phyloP scores from a whole-genome alignment of 2,888 invertebrate genomes.

The Hyppa rectilinea region DNA sequence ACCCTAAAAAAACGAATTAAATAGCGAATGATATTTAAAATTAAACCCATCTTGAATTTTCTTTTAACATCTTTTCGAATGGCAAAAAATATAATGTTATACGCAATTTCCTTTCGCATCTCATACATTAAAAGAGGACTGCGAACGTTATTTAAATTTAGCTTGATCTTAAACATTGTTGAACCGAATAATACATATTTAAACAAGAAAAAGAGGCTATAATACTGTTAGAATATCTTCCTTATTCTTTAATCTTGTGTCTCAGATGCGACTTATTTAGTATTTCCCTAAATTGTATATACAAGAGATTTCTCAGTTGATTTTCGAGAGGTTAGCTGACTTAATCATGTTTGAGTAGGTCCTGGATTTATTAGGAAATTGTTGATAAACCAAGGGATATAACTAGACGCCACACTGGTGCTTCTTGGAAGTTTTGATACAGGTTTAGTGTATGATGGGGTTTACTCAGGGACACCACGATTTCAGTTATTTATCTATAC shows the following conservation, averaged over 20 bases:
- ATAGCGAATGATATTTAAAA: conserved; percentile 36
- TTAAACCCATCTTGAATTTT: conserved; percentile 30
- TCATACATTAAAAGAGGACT: conserved; percentile 16
- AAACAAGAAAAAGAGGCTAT: conserved; percentile 12
- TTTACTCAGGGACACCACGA: too few species aligned
- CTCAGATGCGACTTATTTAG: conserved; percentile 40
- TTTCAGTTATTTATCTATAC: too few species aligned
- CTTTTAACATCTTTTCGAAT: conserved; percentile 13
- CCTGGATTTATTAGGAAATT: conserved; percentile 7
- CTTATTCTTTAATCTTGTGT: conserved; percentile 35
- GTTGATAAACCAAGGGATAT: background rate
- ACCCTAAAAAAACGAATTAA: conserved; percentile 14
- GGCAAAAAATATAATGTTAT: conserved; percentile 10
- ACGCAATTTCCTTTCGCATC: conserved; percentile 29
- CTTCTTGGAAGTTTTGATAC: background rate
- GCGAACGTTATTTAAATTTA: conserved; percentile 45
- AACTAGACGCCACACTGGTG: background rate
- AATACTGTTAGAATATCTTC: conserved; percentile 14
- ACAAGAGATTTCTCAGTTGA: conserved; percentile 22
- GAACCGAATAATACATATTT: conserved; percentile 53
- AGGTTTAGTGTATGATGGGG: too few species aligned
- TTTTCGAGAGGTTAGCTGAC: conserved; percentile 27
- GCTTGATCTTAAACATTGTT: conserved; percentile 38
- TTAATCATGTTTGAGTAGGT: conserved; percentile 31
- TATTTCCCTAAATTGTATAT: conserved; percentile 40